These are phyloP conservation scores for Leptopilina drosophilae DNA, from an alignment of 2,888 invertebrate genomes.

Conservation along the genomic window DNA sequence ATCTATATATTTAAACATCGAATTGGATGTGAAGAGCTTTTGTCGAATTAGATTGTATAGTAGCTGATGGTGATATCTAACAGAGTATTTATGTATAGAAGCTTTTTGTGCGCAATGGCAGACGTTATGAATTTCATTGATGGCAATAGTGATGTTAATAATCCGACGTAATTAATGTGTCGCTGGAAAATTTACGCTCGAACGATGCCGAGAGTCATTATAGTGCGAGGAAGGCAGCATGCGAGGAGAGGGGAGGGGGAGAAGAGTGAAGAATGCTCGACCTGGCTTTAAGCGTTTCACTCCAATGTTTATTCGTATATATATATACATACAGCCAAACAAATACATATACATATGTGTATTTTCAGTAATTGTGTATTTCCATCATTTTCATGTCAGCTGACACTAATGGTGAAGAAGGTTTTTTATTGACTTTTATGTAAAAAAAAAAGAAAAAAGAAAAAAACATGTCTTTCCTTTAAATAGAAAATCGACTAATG, in stretches of 20 bases:
- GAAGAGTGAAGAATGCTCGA: constrained; percentile 34
- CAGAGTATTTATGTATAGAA: constrained; percentile 4
- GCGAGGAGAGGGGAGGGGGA: constrained; percentile 36
- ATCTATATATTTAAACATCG: not conserved
- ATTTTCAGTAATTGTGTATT: constrained; percentile 18
- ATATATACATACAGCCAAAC: not conserved
- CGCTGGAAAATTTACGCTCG: constrained; percentile 56
- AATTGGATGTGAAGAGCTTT: not conserved
- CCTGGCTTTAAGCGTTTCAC: constrained; percentile 32
- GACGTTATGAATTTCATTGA: constrained; percentile 57
- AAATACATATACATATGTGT: not conserved
- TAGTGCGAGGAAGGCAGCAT: constrained; percentile 37
- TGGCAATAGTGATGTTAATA: constrained; percentile 59
- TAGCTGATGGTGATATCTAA: constrained; percentile 14
- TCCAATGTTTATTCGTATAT: constrained; percentile 18
- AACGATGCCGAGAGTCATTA: constrained; percentile 51
- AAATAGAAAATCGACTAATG: too few species aligned
- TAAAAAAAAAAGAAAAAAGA: too few species aligned
- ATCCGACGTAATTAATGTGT: constrained; percentile 62
- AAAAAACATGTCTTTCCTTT: too few species aligned
- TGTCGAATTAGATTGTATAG: constrained; percentile 13
- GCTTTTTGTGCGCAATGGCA: constrained; percentile 15
- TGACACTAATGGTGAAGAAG: constrained; percentile 33
- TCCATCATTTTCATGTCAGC: constrained; percentile 27
- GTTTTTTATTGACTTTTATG: not conserved